phyloP scores from a whole-genome alignment of 1,140 invertebrate species.

The Aphidius ervi region DNA sequence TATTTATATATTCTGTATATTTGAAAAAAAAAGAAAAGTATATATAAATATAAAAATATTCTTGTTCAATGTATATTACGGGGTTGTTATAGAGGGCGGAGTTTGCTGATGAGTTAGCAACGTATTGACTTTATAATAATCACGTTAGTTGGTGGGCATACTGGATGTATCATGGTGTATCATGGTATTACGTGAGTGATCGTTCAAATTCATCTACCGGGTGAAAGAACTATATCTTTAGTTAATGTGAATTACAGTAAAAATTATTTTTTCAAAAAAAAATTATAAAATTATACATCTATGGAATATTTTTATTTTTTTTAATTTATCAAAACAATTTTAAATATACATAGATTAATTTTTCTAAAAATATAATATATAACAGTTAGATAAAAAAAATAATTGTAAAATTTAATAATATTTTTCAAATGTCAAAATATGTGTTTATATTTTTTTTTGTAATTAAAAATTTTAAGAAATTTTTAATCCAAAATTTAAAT shows the following conservation, averaged over 20 bases:
- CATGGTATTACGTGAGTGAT: constrained; percentile 40
- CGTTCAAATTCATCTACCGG: constrained; percentile 38
- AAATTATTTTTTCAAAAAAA: neutral
- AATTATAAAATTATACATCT: neutral
- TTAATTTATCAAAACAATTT: neutral
- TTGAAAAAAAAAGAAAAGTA: constrained; percentile 5
- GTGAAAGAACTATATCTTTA: constrained; percentile 6
- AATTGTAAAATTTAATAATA: too few relatives aligned
- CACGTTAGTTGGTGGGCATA: constrained; percentile 42
- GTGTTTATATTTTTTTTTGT: too few relatives aligned
- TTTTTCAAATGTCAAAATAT: too few relatives aligned
- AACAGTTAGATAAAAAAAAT: too few relatives aligned
- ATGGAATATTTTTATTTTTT: neutral
- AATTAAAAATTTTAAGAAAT: too few relatives aligned
- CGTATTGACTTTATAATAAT: constrained; percentile 55
- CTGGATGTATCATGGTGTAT: constrained; percentile 30
- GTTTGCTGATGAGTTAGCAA: constrained; percentile 53
- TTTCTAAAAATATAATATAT: too few relatives aligned
- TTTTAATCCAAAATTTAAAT: too few relatives aligned
- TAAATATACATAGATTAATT: neutral
- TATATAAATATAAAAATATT: constrained; percentile 49
- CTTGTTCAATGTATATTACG: constrained; percentile 52
- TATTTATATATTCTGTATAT: constrained; percentile 1
- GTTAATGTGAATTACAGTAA: neutral
- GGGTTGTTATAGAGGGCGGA: constrained; percentile 51